A percentile compares a stretch with the other conserved stretches of the same genome.
These are phyloP conservation scores for Phymanthus crucifer DNA, from an alignment of 92 coral and sea anemone genomes.

Conservation along the genomic window DNA sequence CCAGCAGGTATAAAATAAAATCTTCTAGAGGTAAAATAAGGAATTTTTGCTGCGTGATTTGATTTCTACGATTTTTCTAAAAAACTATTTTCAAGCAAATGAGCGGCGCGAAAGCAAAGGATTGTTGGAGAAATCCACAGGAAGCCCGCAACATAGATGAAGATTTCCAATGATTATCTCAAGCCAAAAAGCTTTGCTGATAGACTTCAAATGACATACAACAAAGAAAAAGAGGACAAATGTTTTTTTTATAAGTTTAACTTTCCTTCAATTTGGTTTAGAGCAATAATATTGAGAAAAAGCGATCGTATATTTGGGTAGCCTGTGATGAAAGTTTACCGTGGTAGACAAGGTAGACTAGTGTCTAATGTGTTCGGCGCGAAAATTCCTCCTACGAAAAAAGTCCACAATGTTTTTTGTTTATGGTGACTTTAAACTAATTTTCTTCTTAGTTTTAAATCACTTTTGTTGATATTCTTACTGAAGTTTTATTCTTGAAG, in stretches of 20 bases:
- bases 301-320: not conserved
- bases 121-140: not conserved
- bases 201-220: not conserved
- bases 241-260: not conserved
- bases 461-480: not conserved
- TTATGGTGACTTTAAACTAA: conserved; percentile 3
- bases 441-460: conserved; percentile 9
- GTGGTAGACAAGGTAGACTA: conserved; percentile 26
- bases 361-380: conserved; percentile 29
- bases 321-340: not conserved
- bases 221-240: not conserved
- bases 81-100: not conserved
- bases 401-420: conserved; percentile 13
- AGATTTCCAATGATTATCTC: not conserved
- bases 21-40: not conserved
- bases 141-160: not conserved
- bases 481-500: not conserved
- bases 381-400: conserved; percentile 32
- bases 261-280: not conserved
- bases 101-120: not conserved
- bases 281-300: not conserved
- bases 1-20: not conserved
- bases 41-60: not conserved
- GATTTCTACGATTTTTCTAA: not conserved
- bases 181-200: not conserved